Evolutionary conservation across 2,888 invertebrate species (phyloP).

Genomic region (Drosophila histrio): DNA sequence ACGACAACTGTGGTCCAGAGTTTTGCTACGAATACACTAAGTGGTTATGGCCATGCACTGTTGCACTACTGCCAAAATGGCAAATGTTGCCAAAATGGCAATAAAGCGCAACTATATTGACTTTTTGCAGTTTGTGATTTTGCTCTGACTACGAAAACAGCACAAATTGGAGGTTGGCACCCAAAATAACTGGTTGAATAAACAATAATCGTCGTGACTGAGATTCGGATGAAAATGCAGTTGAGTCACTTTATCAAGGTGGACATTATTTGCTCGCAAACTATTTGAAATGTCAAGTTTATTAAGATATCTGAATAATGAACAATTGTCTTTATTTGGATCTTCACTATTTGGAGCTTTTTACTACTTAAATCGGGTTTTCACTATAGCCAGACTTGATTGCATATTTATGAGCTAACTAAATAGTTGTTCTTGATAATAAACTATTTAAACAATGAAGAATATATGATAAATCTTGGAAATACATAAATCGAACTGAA

Average conservation of each 20-base stretch:
- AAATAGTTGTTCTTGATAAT: no score
- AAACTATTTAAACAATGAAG: no score
- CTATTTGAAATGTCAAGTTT: no score
- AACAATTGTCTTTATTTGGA: no score
- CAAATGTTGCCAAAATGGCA: constrained; percentile 5
- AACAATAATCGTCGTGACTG: neutral
- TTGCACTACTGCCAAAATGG: constrained; percentile 12
- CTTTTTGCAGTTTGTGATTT: constrained; percentile 10
- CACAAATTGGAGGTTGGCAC: constrained; percentile 5
- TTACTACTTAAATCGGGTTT: no score
- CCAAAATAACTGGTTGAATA: neutral
- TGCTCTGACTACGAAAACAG: neutral
- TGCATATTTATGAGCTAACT: constrained; percentile 2
- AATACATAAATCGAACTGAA: neutral
- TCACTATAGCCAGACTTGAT: no score
- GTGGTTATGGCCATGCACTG: constrained; percentile 32
- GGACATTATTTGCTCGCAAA: no score
- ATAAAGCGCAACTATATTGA: constrained; percentile 27
- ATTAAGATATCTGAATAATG: no score
- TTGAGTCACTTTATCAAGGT: no score
- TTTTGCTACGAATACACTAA: constrained; percentile 21
- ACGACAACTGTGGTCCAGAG: constrained; percentile 33
- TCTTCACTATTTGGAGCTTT: no score
- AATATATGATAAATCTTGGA: no score
- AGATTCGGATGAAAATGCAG: neutral